Evolutionary conservation across 2,888 invertebrate species (phyloP).

Genomic region (Archips crataeganus): DNA sequence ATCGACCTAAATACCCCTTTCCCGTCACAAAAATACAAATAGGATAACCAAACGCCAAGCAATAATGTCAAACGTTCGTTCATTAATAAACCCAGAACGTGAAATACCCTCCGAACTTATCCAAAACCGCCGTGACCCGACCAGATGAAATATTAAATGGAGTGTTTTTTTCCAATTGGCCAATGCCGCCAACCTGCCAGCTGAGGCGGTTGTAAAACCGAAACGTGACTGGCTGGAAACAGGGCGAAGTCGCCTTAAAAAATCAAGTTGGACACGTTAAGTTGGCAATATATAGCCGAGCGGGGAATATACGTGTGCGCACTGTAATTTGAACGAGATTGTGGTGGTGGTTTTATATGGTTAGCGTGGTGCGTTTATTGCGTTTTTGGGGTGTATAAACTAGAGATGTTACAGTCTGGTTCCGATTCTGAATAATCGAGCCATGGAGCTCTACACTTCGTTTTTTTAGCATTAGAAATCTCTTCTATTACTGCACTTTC

Average conservation of each 20-base stretch:
- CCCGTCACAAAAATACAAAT: not conserved
- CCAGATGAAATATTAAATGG: slow-evolving; percentile 75
- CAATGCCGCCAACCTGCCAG: slow-evolving; percentile 61
- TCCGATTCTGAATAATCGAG: too few species aligned
- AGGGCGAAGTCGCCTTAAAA: slow-evolving; percentile 45
- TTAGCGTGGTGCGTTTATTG: not conserved
- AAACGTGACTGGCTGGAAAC: slow-evolving; percentile 69
- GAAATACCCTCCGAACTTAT: not conserved
- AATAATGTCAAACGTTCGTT: slow-evolving; percentile 27
- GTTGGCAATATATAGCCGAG: slow-evolving; percentile 42
- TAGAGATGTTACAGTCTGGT: not conserved
- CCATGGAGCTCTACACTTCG: too few species aligned
- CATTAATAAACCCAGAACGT: slow-evolving; percentile 19
- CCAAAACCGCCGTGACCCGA: slow-evolving; percentile 29
- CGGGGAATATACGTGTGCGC: slow-evolving; percentile 33
- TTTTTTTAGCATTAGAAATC: too few species aligned
- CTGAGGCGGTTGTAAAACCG: slow-evolving; percentile 80
- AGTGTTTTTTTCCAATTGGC: slow-evolving; percentile 77
- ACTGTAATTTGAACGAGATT: slow-evolving; percentile 36
- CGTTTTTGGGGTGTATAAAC: not conserved
- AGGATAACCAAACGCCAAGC: slow-evolving; percentile 7
- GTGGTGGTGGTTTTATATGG: slow-evolving; percentile 31
- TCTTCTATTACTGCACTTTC: too few species aligned
- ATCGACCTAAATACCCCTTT: too few species aligned
- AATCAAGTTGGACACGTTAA: slow-evolving; percentile 42